Conservation (phyloP, 2,113 vertebrate genomes). For the Chlorodrepanis virens region DNA sequence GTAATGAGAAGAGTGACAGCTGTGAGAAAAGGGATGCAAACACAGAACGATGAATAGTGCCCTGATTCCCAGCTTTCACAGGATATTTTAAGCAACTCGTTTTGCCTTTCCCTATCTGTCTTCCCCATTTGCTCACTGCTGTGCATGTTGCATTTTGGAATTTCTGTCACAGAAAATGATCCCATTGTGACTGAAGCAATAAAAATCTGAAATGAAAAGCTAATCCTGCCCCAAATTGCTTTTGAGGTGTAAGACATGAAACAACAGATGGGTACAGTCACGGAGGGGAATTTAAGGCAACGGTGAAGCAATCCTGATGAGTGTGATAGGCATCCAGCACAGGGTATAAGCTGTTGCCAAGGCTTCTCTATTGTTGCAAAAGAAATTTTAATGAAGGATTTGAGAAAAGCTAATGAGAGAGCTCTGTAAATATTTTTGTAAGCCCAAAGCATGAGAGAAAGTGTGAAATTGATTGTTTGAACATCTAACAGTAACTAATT, state of each 20-base stretch:
- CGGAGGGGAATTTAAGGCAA: background rate
- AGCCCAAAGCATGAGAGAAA: constrained; percentile 38
- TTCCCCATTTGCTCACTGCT: background rate
- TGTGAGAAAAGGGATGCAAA: background rate
- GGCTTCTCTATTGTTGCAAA: background rate
- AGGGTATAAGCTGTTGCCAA: background rate
- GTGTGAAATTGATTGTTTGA: constrained; percentile 43
- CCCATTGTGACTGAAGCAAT: background rate
- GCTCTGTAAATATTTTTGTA: constrained; percentile 54
- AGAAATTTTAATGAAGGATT: background rate
- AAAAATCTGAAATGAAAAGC: constrained; percentile 20
- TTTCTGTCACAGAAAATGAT: background rate
- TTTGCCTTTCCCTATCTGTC: background rate
- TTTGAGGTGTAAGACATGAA: background rate
- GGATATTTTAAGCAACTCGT: background rate
- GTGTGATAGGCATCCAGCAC: background rate
- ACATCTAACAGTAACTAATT: constrained; percentile 48
- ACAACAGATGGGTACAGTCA: constrained; percentile 21
- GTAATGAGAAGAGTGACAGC: background rate
- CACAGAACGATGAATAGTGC: background rate
- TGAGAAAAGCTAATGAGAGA: constrained; percentile 33
- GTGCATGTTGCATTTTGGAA: background rate
- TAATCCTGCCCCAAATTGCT: constrained; percentile 29
- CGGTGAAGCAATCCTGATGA: background rate
- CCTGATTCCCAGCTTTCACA: background rate